Evolutionary conservation across 2,888 invertebrate species (phyloP).

Genomic region (Sarcophaga rosellei): DNA sequence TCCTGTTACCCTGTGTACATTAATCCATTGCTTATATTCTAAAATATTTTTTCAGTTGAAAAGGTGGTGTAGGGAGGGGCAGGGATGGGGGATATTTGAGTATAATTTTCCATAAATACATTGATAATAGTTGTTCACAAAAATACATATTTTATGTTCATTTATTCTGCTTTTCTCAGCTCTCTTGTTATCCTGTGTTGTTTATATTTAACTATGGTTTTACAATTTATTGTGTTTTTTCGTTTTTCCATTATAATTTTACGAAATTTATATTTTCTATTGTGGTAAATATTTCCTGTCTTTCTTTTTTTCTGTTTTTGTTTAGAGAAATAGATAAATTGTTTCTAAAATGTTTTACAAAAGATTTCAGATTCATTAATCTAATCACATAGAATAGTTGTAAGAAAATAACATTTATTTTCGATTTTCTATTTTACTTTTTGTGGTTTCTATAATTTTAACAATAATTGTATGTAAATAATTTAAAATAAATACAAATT

Average conservation of each 20-base stretch:
- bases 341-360: slow-evolving; percentile 13
- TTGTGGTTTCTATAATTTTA: background rate
- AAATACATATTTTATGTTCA: slow-evolving; percentile 71
- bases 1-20: too few species aligned
- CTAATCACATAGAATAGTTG: slow-evolving; percentile 12
- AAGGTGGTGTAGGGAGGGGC: background rate
- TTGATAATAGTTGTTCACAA: slow-evolving; percentile 74
- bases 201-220: slow-evolving; percentile 23
- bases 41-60: slow-evolving; percentile 18
- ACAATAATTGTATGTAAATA: background rate
- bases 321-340: background rate
- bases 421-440: background rate
- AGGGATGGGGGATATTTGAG: background rate
- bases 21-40: background rate
- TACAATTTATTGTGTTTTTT: background rate
- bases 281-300: slow-evolving; percentile 22
- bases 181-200: slow-evolving; percentile 17
- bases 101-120: slow-evolving; percentile 67
- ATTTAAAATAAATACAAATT: background rate
- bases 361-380: slow-evolving; percentile 25
- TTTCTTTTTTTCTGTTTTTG: background rate
- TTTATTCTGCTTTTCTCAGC: slow-evolving; percentile 1
- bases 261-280: slow-evolving; percentile 9
- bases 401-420: slow-evolving; percentile 55
- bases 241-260: background rate